These are phyloP conservation scores for Nixonia krombeini DNA, from an alignment of 1,140 invertebrate genomes.

Conservation along the genomic window DNA sequence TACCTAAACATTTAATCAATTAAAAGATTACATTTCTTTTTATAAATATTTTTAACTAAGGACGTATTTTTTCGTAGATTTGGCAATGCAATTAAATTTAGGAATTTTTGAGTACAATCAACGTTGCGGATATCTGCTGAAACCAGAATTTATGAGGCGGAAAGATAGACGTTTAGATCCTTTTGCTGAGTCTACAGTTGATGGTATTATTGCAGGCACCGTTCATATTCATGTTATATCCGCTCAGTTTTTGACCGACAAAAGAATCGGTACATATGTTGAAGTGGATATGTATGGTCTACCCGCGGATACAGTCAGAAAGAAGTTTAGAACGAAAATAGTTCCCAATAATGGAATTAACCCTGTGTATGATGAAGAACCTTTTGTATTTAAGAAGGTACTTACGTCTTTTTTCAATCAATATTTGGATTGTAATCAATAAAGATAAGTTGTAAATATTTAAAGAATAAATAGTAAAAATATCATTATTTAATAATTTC, in stretches of 20 bases:
- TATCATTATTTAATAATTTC: too few relatives aligned
- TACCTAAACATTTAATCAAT: too few relatives aligned
- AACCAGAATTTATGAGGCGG: conserved; percentile 98
- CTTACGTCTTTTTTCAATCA: too few relatives aligned
- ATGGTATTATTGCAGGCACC: conserved; percentile 98
- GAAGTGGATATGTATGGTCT: conserved; percentile 99
- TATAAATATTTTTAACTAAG: too few relatives aligned
- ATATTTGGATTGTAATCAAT: too few relatives aligned
- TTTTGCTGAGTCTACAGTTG: conserved; percentile 98
- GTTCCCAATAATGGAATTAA: conserved; percentile 97
- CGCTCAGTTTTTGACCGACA: conserved; percentile 96
- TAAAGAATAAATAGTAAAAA: too few relatives aligned
- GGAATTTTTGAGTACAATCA: conserved; percentile 99
- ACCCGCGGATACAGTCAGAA: conserved; percentile 97
- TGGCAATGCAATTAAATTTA: conserved; percentile 98
- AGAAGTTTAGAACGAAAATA: conserved; percentile 95
- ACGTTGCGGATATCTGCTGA: conserved; percentile 94
- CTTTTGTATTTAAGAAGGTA: conserved; percentile 98
- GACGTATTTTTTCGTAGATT: conserved; percentile 72
- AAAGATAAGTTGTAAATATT: too few relatives aligned
- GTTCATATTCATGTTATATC: conserved; percentile 92
- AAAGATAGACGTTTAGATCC: conserved; percentile 96
- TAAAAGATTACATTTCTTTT: too few relatives aligned
- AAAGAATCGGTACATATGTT: conserved; percentile 95
- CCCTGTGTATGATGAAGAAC: conserved; percentile 95